These are phyloP conservation scores for Ellobium chinense DNA, from an alignment of 2,888 invertebrate species.

Conservation along the genomic window DNA sequence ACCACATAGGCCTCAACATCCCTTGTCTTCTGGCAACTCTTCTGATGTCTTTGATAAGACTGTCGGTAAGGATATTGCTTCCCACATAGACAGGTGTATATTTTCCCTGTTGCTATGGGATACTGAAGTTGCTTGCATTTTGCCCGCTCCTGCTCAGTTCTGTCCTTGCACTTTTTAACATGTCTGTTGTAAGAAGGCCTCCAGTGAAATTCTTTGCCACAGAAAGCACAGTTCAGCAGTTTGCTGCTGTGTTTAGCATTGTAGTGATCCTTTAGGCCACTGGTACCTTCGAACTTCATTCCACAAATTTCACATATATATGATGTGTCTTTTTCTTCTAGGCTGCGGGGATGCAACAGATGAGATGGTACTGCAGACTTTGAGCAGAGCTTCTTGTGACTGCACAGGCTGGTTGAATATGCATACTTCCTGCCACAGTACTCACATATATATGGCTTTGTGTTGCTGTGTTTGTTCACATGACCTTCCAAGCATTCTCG, in stretches of 20 bases:
- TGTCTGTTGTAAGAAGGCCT: constrained; percentile 48
- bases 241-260: constrained; percentile 47
- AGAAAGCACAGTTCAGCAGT: constrained; percentile 29
- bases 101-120: not conserved
- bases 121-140: not conserved
- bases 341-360: not conserved
- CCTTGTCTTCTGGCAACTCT: constrained; percentile 3
- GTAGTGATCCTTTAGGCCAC: constrained; percentile 45
- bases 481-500: constrained; percentile 42
- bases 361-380: constrained; percentile 9
- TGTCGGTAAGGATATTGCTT: constrained; percentile 29
- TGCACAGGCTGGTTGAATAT: constrained; percentile 42
- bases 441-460: constrained; percentile 43
- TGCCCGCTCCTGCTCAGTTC: constrained; percentile 9
- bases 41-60: constrained; percentile 30
- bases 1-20: constrained; percentile 3
- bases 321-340: not conserved
- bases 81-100: constrained; percentile 21
- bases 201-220: constrained; percentile 45
- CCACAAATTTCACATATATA: constrained; percentile 34
- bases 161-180: constrained; percentile 32
- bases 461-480: constrained; percentile 46
- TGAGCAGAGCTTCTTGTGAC: constrained; percentile 26
- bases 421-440: constrained; percentile 37
- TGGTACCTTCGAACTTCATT: constrained; percentile 20